phyloP scores from a whole-genome alignment of 2,113 vertebrate species.

The Haliaeetus leucogaster region DNA sequence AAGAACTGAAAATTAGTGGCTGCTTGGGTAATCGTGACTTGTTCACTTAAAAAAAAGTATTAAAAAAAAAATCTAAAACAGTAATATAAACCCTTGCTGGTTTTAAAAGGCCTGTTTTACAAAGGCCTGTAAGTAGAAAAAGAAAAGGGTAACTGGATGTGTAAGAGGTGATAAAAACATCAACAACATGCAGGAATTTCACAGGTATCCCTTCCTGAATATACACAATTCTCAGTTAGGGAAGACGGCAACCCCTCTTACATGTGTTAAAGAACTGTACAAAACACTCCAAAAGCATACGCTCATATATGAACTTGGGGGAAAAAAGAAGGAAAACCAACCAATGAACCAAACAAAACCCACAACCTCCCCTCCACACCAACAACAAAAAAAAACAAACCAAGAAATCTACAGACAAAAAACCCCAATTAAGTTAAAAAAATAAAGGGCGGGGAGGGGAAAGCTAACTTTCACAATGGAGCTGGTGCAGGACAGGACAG shows the following conservation, averaged over 20 bases:
- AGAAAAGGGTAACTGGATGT: background rate
- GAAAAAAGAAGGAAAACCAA: background rate
- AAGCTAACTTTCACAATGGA: background rate
- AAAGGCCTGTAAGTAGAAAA: background rate
- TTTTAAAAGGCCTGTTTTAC: background rate
- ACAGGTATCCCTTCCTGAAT: background rate
- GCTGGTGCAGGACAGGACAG: background rate
- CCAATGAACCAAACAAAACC: background rate
- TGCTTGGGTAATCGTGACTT: background rate
- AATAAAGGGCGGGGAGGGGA: background rate
- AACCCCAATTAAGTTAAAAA: background rate
- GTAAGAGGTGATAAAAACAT: background rate
- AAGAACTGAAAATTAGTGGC: slow-evolving; percentile 1
- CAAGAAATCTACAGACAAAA: background rate
- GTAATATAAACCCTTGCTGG: background rate
- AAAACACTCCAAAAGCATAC: background rate
- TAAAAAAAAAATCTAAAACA: background rate
- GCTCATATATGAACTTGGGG: background rate
- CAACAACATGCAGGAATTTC: background rate
- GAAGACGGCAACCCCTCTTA: background rate
- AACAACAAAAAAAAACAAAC: background rate
- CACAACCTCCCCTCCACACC: background rate
- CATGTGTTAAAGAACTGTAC: background rate
- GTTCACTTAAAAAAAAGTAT: background rate
- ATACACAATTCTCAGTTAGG: background rate